These are phyloP conservation scores for Sprattus sprattus DNA, from an alignment of 2,113 vertebrate species.

Conservation along the genomic window DNA sequence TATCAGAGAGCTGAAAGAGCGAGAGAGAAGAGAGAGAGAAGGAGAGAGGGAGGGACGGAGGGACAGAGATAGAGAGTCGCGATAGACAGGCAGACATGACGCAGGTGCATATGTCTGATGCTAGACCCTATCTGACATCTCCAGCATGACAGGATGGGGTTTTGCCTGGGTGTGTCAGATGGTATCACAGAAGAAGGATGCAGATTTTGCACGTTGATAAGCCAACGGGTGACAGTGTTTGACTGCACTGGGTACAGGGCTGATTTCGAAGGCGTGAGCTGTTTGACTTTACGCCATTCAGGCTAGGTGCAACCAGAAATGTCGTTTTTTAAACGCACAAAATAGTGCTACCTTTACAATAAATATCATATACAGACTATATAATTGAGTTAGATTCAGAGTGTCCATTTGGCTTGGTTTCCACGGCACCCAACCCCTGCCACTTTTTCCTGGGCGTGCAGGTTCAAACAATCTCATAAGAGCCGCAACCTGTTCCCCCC, in stretches of 20 bases:
- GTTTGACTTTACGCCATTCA: neutral
- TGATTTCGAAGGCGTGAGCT: neutral
- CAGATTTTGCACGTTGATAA: neutral
- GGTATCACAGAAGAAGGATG: neutral
- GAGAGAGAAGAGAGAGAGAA: neutral
- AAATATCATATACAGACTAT: neutral
- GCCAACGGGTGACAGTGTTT: neutral
- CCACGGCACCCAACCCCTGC: neutral
- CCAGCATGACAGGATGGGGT: neutral
- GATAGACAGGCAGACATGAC: neutral
- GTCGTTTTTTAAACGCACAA: neutral
- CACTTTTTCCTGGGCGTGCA: neutral
- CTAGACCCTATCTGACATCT: slow-evolving; percentile 11
- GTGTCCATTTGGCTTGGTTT: neutral
- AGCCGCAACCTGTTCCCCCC: neutral
- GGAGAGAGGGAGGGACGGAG: neutral
- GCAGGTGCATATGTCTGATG: slow-evolving; percentile 15
- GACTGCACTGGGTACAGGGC: neutral
- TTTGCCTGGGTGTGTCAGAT: neutral
- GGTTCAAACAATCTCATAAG: neutral
- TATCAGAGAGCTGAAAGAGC: slow-evolving; percentile 26
- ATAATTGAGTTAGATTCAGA: neutral
- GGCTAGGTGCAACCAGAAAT: neutral
- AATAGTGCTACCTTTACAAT: neutral
- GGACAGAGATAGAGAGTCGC: neutral